Base-by-base conservation (phyloP, 2,113 vertebrate species). In the Salminus brasiliensis region DNA sequence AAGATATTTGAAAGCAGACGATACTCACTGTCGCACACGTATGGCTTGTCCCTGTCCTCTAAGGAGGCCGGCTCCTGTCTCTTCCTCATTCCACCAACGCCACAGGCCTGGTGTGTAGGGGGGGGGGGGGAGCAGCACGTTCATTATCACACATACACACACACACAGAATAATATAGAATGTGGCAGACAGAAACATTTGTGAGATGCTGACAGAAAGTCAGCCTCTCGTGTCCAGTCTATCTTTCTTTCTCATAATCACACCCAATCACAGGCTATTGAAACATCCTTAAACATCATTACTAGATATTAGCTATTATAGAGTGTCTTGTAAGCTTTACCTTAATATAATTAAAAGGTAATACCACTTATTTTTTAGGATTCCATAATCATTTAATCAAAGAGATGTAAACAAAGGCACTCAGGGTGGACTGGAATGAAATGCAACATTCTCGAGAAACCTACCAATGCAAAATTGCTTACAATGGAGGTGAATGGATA, bases 41-140 rank as follows among this genome's bases (percentile, higher is more conserved):
- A 97, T 85, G 96, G 96, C 91, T 97, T 97, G 94, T 97, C 96
- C 88, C 96, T 90, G 85, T 97, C 96, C 90, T 97, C 96, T 85
- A 95, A 89, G 70, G 94, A 89, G 69, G 93, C 87, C 0, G 93
- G 89, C 73, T 97, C 96, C 86, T 97, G 95, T 87, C 95, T 94
- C 91, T 97, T 97, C 82, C 96, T 94, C 93, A 96, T 94, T 30
- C 95, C 95, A 65, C 96, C 96, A 5, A 97, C 96, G 45, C 96
- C 95, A 12, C 92, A 96, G 27, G 95, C 94, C 96, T 96, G 87
- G n/a, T n/a, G n/a, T n/a, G n/a, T n/a, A n/a, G n/a, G 15, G 68
- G 76, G 81, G 57, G 30, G 52, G 30, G 52, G 18, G 72, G 18
- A 57, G 47, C 18, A 49, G 41, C 75, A 76, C 53, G 13, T 8